Conservation (phyloP, 2,797 vertebrate species). For the Otolemur crassicaudatus region DNA sequence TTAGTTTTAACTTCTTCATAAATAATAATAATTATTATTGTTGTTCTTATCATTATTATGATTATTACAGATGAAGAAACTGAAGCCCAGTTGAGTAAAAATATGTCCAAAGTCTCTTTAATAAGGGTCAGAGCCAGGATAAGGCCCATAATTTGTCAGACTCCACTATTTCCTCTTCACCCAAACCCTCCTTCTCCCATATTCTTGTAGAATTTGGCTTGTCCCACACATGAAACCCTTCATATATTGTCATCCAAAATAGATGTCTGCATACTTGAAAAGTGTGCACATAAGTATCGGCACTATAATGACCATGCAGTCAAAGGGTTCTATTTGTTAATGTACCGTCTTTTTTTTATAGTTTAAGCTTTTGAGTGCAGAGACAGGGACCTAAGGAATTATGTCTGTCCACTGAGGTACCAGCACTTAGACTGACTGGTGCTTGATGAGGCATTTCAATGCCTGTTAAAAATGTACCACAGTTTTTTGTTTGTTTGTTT, state of each 20-base stretch:
- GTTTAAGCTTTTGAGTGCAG: not conserved
- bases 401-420: not conserved
- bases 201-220: not conserved
- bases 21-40: not conserved
- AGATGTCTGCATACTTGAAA: not conserved
- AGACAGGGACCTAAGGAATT: not conserved
- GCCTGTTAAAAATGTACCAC: not conserved
- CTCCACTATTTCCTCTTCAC: not conserved
- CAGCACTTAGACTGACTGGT: not conserved
- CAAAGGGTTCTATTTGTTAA: not conserved
- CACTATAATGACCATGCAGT: not conserved
- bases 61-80: not conserved
- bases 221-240: not conserved
- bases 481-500: no score
- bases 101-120: not conserved
- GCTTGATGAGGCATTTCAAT: not conserved
- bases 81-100: not conserved
- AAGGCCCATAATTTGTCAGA: not conserved
- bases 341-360: not conserved
- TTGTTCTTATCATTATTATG: not conserved
- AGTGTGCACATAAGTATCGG: not conserved
- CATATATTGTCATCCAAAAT: not conserved
- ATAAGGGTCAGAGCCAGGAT: not conserved
- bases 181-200: not conserved
- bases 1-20: constrained; percentile 3